Conservation (phyloP, 2,797 vertebrate genomes). For the Lepilemur septentrionalis region DNA sequence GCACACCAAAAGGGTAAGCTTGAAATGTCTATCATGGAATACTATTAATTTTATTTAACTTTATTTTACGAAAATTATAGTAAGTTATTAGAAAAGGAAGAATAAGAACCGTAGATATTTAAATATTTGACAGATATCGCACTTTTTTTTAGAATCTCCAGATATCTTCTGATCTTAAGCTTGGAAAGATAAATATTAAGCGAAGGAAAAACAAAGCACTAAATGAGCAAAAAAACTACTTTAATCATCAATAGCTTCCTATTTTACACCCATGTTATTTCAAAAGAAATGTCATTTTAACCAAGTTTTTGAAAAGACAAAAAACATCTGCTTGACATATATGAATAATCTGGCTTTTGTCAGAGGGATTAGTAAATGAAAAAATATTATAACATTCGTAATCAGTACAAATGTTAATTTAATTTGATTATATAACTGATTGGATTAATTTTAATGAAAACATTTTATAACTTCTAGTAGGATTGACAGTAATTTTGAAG, state of each 20-base stretch:
- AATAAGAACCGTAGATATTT: neutral
- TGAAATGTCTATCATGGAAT: neutral
- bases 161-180: neutral
- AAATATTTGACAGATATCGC: neutral
- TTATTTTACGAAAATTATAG: neutral
- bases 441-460: neutral
- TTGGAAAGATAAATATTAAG: neutral
- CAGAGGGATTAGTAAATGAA: neutral
- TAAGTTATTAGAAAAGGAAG: neutral
- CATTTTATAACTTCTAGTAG: neutral
- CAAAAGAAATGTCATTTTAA: neutral
- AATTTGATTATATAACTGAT: neutral
- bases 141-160: neutral
- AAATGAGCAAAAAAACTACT: neutral
- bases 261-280: neutral
- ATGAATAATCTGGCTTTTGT: neutral
- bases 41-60: neutral
- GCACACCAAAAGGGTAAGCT: neutral
- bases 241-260: neutral
- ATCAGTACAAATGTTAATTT: neutral
- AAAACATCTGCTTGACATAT: neutral
- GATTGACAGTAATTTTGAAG: neutral
- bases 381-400: neutral
- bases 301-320: neutral
- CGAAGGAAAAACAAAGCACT: neutral